Conservation (phyloP, 2,888 invertebrate genomes). For the Nymphalis polychloros region DNA sequence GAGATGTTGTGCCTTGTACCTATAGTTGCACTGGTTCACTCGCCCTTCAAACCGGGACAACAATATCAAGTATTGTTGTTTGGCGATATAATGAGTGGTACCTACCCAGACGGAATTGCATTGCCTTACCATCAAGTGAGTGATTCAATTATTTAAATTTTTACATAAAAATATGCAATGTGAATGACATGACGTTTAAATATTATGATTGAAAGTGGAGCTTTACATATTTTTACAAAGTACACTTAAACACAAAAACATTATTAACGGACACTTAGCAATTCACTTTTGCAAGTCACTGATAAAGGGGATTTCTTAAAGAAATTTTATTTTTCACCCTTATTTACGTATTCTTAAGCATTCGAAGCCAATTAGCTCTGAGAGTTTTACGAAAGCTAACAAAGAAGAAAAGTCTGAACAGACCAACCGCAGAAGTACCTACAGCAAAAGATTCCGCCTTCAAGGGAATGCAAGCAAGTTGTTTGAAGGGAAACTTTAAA, state of each 20-base stretch:
- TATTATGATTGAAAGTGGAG: conserved; percentile 3
- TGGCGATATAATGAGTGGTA: too few relatives aligned
- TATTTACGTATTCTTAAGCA: conserved; percentile 43
- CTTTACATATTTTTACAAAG: conserved; percentile 4
- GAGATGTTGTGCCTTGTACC: too few relatives aligned
- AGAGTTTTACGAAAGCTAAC: conserved; percentile 56
- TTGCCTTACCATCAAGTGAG: too few relatives aligned
- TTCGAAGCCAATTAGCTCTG: conserved; percentile 54
- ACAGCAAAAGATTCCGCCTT: conserved; percentile 61
- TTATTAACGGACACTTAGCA: conserved; percentile 31
- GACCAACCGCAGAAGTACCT: conserved; percentile 61
- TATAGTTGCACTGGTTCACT: too few relatives aligned
- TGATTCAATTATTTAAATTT: too few relatives aligned
- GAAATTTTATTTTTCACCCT: conserved; percentile 35
- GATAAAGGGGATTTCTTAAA: conserved; percentile 28
- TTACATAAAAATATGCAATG: too few relatives aligned
- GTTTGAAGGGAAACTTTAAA: conserved; percentile 74
- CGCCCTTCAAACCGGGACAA: too few relatives aligned
- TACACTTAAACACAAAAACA: conserved; percentile 20
- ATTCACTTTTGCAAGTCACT: conserved; percentile 28
- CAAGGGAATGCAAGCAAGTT: conserved; percentile 74
- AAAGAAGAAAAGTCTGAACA: conserved; percentile 62
- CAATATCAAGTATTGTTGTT: too few relatives aligned
- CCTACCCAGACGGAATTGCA: too few relatives aligned
- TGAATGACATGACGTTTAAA: neutral